These are phyloP conservation scores for Drosophila obscura DNA, from an alignment of 1,140 invertebrate species.

Conservation along the genomic window DNA sequence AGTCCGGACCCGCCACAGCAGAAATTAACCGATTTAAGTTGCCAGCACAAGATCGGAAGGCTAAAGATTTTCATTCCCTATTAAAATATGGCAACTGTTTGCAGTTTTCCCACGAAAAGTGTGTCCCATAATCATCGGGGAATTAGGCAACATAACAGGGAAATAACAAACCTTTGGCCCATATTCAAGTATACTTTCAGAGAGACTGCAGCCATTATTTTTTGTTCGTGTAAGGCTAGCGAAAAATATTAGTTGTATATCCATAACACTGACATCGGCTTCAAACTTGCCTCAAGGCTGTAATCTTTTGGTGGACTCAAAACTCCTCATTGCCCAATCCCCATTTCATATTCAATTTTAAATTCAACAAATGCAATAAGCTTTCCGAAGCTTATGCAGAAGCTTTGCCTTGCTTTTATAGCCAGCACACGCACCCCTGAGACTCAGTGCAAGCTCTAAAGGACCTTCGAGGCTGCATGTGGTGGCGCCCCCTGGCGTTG, in stretches of 20 bases:
- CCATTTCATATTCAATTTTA: background rate
- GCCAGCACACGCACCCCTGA: slow-evolving; percentile 13
- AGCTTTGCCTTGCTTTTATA: slow-evolving; percentile 31
- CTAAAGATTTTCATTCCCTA: slow-evolving; percentile 2
- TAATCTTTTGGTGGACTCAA: no score
- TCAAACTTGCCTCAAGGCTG: no score
- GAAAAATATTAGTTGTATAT: no score
- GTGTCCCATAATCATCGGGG: no score
- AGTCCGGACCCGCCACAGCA: background rate
- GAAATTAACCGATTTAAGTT: slow-evolving; percentile 51
- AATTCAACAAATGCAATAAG: background rate
- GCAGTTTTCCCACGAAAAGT: background rate
- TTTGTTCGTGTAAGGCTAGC: no score
- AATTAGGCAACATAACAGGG: no score
- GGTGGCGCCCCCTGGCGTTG: slow-evolving; percentile 44
- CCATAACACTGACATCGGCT: no score
- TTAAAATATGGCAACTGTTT: background rate
- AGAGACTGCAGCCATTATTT: no score
- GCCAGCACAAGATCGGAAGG: background rate
- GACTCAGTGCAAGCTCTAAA: slow-evolving; percentile 9
- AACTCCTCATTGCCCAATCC: no score
- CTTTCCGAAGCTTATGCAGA: background rate
- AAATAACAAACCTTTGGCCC: no score
- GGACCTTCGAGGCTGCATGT: slow-evolving; percentile 9
- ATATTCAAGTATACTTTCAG: no score